Evolutionary conservation across 2,113 vertebrate genomes (phyloP).

Genomic region (Capreolus pygargus): DNA sequence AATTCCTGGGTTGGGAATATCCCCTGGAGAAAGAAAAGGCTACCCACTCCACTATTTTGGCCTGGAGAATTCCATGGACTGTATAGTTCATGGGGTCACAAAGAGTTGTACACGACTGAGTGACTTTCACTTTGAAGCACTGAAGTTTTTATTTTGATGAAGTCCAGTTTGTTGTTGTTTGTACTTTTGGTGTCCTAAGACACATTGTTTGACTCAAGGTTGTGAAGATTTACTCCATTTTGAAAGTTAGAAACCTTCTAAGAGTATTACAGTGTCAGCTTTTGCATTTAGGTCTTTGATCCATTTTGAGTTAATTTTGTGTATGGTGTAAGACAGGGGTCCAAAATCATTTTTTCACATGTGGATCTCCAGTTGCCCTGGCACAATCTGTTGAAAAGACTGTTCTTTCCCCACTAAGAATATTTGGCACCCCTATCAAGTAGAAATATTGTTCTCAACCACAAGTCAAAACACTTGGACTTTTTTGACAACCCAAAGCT

Average conservation of each 20-base stretch:
- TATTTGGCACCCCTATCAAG: neutral
- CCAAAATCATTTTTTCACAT: neutral
- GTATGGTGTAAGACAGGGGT: neutral
- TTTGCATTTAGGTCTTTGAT: neutral
- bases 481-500: neutral
- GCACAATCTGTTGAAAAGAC: neutral
- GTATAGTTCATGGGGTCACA: neutral
- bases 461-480: neutral
- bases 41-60: neutral
- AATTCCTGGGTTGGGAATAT: neutral
- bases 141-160: neutral
- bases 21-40: neutral
- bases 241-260: neutral
- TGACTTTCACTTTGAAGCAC: neutral
- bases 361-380: neutral
- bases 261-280: neutral
- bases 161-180: neutral
- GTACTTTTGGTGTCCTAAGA: neutral
- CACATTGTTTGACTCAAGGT: neutral
- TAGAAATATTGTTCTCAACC: neutral
- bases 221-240: neutral
- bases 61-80: neutral
- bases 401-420: neutral
- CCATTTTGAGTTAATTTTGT: neutral
- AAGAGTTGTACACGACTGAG: neutral